phyloP scores from a whole-genome alignment of 2,113 vertebrate genomes.

The Pachyramphus minor region DNA sequence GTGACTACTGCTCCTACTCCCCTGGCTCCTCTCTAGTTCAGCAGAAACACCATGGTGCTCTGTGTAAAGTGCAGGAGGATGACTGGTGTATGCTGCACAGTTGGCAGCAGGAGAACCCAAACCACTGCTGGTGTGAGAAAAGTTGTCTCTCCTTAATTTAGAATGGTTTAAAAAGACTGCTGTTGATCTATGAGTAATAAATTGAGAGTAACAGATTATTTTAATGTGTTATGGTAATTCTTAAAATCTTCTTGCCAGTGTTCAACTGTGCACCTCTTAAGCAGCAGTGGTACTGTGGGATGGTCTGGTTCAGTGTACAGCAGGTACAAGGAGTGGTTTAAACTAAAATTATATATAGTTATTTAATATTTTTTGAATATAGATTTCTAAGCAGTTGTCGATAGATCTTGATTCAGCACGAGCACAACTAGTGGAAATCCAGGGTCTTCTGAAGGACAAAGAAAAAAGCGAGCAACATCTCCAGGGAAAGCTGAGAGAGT shows the following conservation, averaged over 20 bases:
- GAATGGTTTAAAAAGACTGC: not conserved
- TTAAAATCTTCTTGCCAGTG: not conserved
- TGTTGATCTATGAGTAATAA: not conserved
- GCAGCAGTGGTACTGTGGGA: not conserved
- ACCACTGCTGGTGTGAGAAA: not conserved
- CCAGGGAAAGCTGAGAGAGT: constrained; percentile 77
- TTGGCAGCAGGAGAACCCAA: not conserved
- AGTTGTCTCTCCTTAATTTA: not conserved
- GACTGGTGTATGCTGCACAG: not conserved
- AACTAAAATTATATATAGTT: not conserved
- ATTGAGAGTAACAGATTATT: not conserved
- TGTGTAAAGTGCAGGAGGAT: not conserved
- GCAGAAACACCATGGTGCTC: not conserved
- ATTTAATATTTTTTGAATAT: constrained; percentile 37
- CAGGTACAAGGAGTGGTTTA: not conserved
- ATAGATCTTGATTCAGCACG: constrained; percentile 75
- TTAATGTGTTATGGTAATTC: not conserved
- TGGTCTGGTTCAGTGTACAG: not conserved
- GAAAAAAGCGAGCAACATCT: constrained; percentile 82
- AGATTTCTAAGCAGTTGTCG: constrained; percentile 83
- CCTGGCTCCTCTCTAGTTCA: not conserved
- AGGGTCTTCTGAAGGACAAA: constrained; percentile 80
- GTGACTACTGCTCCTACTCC: not conserved
- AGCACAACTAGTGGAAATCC: constrained; percentile 75
- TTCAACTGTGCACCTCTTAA: not conserved